phyloP scores from a whole-genome alignment of 1,140 invertebrate species.

The Archivesica marissinica region DNA sequence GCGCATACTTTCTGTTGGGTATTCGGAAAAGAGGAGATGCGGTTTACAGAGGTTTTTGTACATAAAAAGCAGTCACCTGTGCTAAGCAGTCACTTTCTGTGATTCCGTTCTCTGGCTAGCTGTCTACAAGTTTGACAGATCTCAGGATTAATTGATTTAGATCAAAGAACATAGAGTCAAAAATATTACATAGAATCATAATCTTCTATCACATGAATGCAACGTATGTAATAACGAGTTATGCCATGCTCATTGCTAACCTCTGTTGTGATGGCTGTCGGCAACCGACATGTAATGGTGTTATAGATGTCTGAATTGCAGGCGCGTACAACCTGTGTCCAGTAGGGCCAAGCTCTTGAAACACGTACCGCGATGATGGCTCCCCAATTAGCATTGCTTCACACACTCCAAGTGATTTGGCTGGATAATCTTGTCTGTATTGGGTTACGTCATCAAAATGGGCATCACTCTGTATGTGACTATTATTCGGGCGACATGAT shows the following conservation, averaged over 20 bases:
- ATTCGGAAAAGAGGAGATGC: too few species aligned
- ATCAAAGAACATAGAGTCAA: too few species aligned
- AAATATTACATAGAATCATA: too few species aligned
- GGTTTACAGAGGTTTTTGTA: too few species aligned
- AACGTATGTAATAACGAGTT: too few species aligned
- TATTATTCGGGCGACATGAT: slow-evolving; percentile 47
- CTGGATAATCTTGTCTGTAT: slow-evolving; percentile 53
- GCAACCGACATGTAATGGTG: slow-evolving; percentile 20
- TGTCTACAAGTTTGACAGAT: too few species aligned
- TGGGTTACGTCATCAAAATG: slow-evolving; percentile 46
- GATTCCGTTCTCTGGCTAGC: too few species aligned
- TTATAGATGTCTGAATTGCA: slow-evolving; percentile 35
- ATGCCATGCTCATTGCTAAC: slow-evolving; percentile 51
- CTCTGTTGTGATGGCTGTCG: slow-evolving; percentile 54
- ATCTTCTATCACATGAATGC: too few species aligned
- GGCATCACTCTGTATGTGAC: slow-evolving; percentile 39
- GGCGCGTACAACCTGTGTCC: slow-evolving; percentile 47
- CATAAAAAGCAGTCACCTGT: too few species aligned
- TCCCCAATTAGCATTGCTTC: slow-evolving; percentile 40
- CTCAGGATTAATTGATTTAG: too few species aligned
- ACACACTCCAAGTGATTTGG: slow-evolving; percentile 40
- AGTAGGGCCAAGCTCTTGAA: slow-evolving; percentile 10
- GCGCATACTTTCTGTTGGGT: too few species aligned
- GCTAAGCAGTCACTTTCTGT: too few species aligned
- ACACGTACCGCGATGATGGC: slow-evolving; percentile 31